These are phyloP conservation scores for Gorsachius goisagi DNA, from an alignment of 2,113 vertebrate species.

Conservation along the genomic window DNA sequence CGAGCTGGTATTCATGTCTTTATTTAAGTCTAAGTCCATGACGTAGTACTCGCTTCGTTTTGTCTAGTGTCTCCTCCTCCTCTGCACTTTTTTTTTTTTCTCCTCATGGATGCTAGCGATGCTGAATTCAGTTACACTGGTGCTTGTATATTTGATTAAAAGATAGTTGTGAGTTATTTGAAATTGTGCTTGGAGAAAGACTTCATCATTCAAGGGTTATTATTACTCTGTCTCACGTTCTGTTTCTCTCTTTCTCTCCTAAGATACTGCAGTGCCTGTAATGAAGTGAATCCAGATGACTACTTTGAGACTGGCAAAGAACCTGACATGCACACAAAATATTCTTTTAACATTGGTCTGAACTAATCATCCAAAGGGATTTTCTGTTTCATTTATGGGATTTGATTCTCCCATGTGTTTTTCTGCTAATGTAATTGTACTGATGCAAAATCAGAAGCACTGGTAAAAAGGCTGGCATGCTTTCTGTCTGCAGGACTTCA, in stretches of 20 bases:
- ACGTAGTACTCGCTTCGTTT: neutral
- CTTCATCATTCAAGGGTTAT: constrained; percentile 61
- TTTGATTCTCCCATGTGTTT: constrained; percentile 49
- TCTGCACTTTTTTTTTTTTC: neutral
- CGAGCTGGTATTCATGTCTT: neutral
- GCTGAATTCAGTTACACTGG: neutral
- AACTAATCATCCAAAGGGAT: constrained; percentile 58
- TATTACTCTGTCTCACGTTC: constrained; percentile 64
- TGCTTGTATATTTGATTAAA: constrained; percentile 60
- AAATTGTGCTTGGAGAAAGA: constrained; percentile 60
- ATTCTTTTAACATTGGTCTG: constrained; percentile 62
- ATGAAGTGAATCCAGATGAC: constrained; percentile 75
- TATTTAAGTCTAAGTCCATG: neutral
- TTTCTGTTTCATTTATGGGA: constrained; percentile 46
- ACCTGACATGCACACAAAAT: constrained; percentile 71
- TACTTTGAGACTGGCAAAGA: constrained; percentile 59
- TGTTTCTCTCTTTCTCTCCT: constrained; percentile 50
- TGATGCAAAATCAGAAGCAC: constrained; percentile 39
- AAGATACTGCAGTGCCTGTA: constrained; percentile 60
- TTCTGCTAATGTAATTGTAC: constrained; percentile 7
- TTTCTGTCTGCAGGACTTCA: neutral
- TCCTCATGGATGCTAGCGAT: neutral
- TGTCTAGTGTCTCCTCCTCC: neutral
- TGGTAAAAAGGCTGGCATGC: neutral
- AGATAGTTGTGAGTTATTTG: constrained; percentile 51